phyloP scores from a whole-genome alignment of 2,888 invertebrate species.

The Tridacna crocea region DNA sequence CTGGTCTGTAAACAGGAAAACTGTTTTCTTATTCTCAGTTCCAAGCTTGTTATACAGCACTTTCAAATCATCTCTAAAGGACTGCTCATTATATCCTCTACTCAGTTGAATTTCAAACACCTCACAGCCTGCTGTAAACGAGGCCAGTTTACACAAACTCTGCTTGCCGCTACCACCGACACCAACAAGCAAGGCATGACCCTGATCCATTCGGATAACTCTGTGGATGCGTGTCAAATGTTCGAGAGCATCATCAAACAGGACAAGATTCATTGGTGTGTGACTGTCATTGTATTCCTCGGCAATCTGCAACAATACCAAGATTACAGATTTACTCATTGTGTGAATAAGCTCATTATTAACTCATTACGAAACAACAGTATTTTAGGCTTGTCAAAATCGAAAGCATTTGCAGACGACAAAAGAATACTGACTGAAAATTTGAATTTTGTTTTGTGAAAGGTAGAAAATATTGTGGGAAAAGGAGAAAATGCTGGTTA shows the following conservation, averaged over 20 bases:
- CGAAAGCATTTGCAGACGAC: too few relatives aligned
- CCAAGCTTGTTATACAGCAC: constrained; percentile 91
- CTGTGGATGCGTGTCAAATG: constrained; percentile 95
- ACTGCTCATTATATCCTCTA: constrained; percentile 93
- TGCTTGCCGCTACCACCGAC: constrained; percentile 96
- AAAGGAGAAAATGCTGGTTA: too few relatives aligned
- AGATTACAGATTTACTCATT: too few relatives aligned
- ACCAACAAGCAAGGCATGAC: constrained; percentile 94
- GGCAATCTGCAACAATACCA: constrained; percentile 87
- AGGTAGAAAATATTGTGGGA: too few relatives aligned
- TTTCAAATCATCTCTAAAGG: constrained; percentile 95
- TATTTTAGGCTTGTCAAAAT: too few relatives aligned
- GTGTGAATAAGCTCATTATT: too few relatives aligned
- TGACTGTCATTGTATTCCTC: constrained; percentile 93
- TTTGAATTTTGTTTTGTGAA: too few relatives aligned
- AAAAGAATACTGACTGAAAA: too few relatives aligned
- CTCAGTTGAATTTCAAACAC: constrained; percentile 92
- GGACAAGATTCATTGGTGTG: constrained; percentile 90
- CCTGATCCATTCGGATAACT: constrained; percentile 92
- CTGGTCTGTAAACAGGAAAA: constrained; percentile 93
- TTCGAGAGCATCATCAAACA: constrained; percentile 96
- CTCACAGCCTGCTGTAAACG: constrained; percentile 93
- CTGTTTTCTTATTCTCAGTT: constrained; percentile 90
- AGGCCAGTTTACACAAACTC: constrained; percentile 90
- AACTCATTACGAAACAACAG: too few relatives aligned